Percentiles rank a stretch among this genome's conserved stretches.
Evolutionary conservation across 2,888 invertebrate genomes (phyloP).

Genomic region (Idaea dimidiata): DNA sequence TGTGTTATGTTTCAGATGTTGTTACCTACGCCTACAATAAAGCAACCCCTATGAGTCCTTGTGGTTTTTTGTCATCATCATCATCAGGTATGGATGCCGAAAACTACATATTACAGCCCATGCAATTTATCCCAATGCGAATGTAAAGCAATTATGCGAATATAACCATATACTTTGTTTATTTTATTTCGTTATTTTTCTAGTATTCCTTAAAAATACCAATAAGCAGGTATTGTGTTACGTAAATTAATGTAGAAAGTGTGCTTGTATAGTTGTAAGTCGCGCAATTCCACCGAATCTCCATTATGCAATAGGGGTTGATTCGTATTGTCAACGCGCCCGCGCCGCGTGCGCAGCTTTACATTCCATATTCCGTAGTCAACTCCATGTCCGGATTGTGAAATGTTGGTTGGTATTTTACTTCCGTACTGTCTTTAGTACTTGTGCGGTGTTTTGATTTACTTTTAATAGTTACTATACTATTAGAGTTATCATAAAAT

Average conservation of each 20-base stretch:
- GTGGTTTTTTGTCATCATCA: too few species aligned
- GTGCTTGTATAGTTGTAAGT: conserved; percentile 57
- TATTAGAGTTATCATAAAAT: too few species aligned
- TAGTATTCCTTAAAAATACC: conserved; percentile 18
- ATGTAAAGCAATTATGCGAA: too few species aligned
- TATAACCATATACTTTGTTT: too few species aligned
- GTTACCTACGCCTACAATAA: too few species aligned
- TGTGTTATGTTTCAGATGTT: too few species aligned
- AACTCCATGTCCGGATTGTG: conserved; percentile 69
- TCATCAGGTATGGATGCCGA: too few species aligned
- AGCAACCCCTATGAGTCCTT: too few species aligned
- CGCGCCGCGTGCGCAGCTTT: conserved; percentile 49
- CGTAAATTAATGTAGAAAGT: conserved; percentile 57
- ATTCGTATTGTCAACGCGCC: conserved; percentile 44
- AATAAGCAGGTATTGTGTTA: conserved; percentile 34
- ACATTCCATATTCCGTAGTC: conserved; percentile 45
- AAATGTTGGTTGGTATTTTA: conserved; percentile 60
- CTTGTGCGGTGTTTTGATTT: neutral
- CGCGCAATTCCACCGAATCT: conserved; percentile 45
- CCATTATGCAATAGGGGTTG: conserved; percentile 74
- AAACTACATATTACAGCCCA: too few species aligned
- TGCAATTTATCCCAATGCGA: too few species aligned
- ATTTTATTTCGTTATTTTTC: conserved; percentile 4
- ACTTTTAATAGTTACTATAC: neutral
- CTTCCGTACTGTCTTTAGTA: conserved; percentile 55